These are phyloP conservation scores for Orchesellides sinensis DNA, from an alignment of 2,888 invertebrate species.

Conservation along the genomic window DNA sequence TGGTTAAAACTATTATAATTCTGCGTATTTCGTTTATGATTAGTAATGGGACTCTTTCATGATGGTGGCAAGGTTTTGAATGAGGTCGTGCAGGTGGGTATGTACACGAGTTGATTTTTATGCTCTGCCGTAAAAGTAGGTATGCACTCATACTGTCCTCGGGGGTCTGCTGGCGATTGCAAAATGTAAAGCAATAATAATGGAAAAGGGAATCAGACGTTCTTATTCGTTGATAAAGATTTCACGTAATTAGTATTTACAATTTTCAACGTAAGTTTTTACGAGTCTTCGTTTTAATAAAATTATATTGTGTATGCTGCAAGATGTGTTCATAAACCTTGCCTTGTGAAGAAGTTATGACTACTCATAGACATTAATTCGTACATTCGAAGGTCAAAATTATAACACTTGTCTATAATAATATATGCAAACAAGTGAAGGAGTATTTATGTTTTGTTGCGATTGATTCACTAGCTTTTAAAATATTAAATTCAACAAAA, in stretches of 20 bases:
- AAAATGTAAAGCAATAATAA: not conserved
- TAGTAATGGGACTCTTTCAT: not conserved
- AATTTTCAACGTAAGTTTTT: constrained; percentile 7
- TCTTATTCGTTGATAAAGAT: not conserved
- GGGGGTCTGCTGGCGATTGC: not conserved
- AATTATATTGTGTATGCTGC: not conserved
- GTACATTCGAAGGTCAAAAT: not conserved
- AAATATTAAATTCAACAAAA: too few species aligned
- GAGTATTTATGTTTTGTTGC: too few species aligned
- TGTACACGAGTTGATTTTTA: not conserved
- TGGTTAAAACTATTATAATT: not conserved
- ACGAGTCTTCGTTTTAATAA: not conserved
- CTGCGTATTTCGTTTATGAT: not conserved
- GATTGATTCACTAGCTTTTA: too few species aligned
- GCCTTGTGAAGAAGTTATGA: not conserved
- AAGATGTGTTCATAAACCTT: not conserved
- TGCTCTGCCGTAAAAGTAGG: not conserved
- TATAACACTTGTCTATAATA: not conserved
- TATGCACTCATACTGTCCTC: not conserved
- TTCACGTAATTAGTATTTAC: constrained; percentile 29
- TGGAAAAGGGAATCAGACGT: not conserved
- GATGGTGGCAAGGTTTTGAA: not conserved
- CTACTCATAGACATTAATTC: not conserved
- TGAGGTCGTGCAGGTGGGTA: not conserved
- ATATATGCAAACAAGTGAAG: not conserved